phyloP scores from a whole-genome alignment of 2,113 vertebrate species.

The Sapajus apella region DNA sequence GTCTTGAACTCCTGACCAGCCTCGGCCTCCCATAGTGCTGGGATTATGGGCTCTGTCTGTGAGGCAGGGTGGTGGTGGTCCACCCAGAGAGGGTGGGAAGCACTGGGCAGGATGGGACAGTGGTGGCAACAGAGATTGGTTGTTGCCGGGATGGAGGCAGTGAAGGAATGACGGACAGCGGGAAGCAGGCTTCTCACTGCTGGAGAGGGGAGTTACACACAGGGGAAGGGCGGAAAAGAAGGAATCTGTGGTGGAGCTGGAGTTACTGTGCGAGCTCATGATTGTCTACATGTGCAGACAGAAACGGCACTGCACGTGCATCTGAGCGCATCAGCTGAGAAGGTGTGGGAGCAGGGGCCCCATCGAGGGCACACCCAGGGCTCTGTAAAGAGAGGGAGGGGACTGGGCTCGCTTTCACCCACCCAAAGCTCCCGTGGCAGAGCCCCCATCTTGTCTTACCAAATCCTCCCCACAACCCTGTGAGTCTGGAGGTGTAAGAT shows the following conservation, averaged over 20 bases:
- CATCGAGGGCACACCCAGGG: background rate
- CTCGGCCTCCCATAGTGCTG: no score
- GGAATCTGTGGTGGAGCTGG: rapidly evolving
- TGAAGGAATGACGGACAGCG: rapidly evolving
- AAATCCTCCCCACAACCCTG: background rate
- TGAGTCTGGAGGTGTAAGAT: background rate
- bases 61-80: no score
- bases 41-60: no score
- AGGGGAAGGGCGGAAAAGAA: rapidly evolving
- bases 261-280: background rate
- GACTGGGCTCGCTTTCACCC: background rate
- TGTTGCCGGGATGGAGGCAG: rapidly evolving
- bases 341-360: background rate
- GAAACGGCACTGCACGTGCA: background rate
- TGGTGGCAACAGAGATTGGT: background rate
- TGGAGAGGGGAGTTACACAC: background rate
- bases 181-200: background rate
- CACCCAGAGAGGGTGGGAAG: background rate
- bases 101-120: background rate
- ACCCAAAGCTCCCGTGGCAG: background rate
- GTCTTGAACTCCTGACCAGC: no score
- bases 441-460: background rate
- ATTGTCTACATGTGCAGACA: rapidly evolving
- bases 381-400: background rate
- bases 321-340: rapidly evolving